phyloP scores from a whole-genome alignment of 2,797 vertebrate genomes.

The Melanotaenia boesemani region DNA sequence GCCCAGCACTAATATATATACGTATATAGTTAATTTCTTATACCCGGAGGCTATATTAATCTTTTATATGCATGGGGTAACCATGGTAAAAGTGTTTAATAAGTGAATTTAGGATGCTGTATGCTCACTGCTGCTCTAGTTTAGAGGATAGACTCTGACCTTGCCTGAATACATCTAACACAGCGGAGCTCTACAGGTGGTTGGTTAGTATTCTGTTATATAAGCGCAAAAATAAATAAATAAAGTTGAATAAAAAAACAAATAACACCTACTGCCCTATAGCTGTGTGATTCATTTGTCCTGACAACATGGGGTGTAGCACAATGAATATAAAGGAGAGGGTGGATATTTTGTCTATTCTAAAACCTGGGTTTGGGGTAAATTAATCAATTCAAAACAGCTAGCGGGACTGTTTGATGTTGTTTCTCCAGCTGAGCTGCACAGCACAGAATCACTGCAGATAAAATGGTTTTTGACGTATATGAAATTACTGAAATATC shows the following conservation, averaged over 20 bases:
- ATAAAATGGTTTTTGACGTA: background rate
- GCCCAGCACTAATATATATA: no score
- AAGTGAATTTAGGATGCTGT: background rate
- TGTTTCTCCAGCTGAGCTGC: conserved; percentile 32
- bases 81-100: background rate
- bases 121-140: background rate
- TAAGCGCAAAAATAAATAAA: background rate
- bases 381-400: conserved; percentile 40
- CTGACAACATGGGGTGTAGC: conserved; percentile 26
- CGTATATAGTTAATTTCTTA: background rate
- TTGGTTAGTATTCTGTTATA: background rate
- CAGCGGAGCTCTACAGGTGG: conserved; percentile 3
- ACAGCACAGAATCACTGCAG: background rate
- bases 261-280: conserved; percentile 1
- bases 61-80: conserved; percentile 1
- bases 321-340: conserved; percentile 13
- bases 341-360: conserved; percentile 12
- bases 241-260: background rate
- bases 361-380: conserved; percentile 10
- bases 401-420: conserved; percentile 20
- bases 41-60: background rate
- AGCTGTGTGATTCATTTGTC: conserved; percentile 42
- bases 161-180: conserved; percentile 3
- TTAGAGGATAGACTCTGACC: conserved; percentile 1
- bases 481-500: background rate